Conservation (phyloP, 2,888 invertebrate species). For the Rambutsinella grinnellia region DNA sequence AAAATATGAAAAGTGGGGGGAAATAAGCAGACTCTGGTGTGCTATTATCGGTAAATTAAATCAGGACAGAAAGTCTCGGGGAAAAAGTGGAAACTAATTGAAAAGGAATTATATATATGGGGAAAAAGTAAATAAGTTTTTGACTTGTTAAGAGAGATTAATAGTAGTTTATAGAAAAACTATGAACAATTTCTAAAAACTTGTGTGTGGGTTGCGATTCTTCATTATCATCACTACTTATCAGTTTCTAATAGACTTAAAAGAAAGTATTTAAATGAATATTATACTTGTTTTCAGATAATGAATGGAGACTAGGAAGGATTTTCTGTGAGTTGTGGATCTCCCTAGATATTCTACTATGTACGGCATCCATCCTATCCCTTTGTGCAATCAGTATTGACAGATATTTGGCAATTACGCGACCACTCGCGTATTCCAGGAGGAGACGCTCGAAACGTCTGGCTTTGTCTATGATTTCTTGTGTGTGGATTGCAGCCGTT, state of each 20-base stretch:
- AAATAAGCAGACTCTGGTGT: no score
- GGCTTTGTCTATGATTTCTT: conserved; percentile 87
- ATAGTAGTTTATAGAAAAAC: no score
- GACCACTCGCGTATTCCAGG: conserved; percentile 91
- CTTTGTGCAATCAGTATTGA: conserved; percentile 91
- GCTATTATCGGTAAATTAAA: no score
- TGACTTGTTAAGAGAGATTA: no score
- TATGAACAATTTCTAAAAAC: not conserved
- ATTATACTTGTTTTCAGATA: conserved; percentile 48
- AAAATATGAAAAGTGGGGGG: no score
- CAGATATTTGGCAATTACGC: conserved; percentile 93
- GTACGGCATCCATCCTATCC: conserved; percentile 77
- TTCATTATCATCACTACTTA: not conserved
- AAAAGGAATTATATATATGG: no score
- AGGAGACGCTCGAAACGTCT: conserved; percentile 87
- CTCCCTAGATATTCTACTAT: conserved; percentile 91
- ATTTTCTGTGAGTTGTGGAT: conserved; percentile 92
- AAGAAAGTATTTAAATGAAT: not conserved
- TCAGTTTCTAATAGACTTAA: no score
- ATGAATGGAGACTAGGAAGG: conserved; percentile 88
- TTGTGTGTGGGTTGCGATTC: not conserved
- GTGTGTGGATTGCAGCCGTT: conserved; percentile 91
- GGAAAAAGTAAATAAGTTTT: no score
- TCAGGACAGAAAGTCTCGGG: no score
- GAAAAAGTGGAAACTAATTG: no score